Percentiles rank a stretch among this genome's conserved stretches.
Conservation (phyloP, 2,888 invertebrate species). For the Drosophila trichaetosa region DNA sequence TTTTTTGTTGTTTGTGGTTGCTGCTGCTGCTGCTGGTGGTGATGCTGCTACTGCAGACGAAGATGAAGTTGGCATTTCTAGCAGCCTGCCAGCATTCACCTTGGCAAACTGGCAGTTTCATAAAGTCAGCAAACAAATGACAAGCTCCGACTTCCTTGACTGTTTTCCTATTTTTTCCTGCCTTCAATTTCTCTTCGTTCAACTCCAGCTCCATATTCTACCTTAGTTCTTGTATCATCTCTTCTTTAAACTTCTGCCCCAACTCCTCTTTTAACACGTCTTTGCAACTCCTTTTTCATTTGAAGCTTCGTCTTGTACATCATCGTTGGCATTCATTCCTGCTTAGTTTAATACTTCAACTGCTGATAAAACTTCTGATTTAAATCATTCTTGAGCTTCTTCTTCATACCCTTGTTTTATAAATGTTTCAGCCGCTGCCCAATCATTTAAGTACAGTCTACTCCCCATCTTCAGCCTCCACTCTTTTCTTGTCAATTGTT, state of each 20-base stretch:
- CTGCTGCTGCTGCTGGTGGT: slow-evolving; percentile 24
- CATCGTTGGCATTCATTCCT: background rate
- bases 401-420: background rate
- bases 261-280: slow-evolving; percentile 1
- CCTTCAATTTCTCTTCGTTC: background rate
- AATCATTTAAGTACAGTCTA: background rate
- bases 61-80: slow-evolving; percentile 73
- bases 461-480: background rate
- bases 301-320: background rate
- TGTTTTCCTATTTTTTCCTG: background rate
- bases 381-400: background rate
- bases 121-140: slow-evolving; percentile 78
- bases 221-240: background rate
- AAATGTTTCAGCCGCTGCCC: background rate
- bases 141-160: slow-evolving; percentile 55
- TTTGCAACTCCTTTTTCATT: background rate
- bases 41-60: slow-evolving; percentile 50
- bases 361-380: background rate
- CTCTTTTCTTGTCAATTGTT: background rate
- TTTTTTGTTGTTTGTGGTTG: slow-evolving; percentile 23
- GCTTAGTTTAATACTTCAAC: background rate
- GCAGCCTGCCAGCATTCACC: slow-evolving; percentile 37
- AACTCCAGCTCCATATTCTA: background rate
- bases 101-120: slow-evolving; percentile 47
- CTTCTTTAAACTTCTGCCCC: background rate